Base-by-base conservation (phyloP, 2,797 vertebrate genomes). In the Lates japonicus region DNA sequence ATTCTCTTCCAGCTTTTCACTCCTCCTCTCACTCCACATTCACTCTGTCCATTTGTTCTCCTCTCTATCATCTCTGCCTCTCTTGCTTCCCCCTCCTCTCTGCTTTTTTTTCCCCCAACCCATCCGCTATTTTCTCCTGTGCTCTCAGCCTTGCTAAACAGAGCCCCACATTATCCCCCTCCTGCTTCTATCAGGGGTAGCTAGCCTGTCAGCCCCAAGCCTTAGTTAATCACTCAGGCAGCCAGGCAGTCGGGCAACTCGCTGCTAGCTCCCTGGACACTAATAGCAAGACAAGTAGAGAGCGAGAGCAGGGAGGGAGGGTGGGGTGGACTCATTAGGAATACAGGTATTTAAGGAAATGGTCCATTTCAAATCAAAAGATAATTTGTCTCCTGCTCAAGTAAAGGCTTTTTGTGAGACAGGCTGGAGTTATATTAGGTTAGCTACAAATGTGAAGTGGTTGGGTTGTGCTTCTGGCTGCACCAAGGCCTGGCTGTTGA, bases 151-250 rank as follows among this genome's bases (percentile, higher is more conserved):
- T 83, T 85, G 80, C 88, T 89, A 90, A 91, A 89, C 91, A 82
- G 70, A 90, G 76, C 78, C 75, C 79, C 87, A 80, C 76, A 83
- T 90, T 90, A 88, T 74, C 70, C 87, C 89, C 90, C 91, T 87
- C 87, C 80, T 83, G 82, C 90, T 86, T 88, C 90, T 89, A 89
- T 87, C 73, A 91, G 92, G 93, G 91, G 78, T 89, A 89, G 87
- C 89, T 87, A 83, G 89, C 93, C 94, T 95, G 95, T 96, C 96
- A 95, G 94, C 94, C 94, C 79, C 91, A 46, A 95, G 94, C 94
- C 93, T 94, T 90, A 92, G 94, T 96, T 96, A 96, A 96, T 96
- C 96, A 96, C 95, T 96, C 96, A 96, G 88, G 92, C 90, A 81
- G 90, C 84, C 81, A 73, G 83, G 85, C 88, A 93, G 90, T 89